Conservation (phyloP, 1,140 invertebrate species). For the Dendroctonus ponderosae region DNA sequence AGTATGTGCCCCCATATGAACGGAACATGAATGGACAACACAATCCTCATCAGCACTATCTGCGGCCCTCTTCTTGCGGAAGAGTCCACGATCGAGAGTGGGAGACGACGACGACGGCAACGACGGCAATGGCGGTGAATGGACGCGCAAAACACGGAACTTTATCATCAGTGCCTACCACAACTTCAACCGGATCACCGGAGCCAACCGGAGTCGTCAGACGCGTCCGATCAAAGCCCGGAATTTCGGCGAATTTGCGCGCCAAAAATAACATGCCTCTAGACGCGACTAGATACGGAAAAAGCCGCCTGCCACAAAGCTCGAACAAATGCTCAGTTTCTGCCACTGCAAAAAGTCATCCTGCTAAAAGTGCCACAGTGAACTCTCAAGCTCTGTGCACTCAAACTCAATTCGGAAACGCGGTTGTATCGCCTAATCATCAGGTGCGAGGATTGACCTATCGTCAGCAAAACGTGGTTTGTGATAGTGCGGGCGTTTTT, state of each 20-base stretch:
- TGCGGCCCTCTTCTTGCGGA: slow-evolving; percentile 38
- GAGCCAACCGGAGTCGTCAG: slow-evolving; percentile 13
- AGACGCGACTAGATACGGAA: slow-evolving; percentile 5
- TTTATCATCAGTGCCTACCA: slow-evolving; percentile 43
- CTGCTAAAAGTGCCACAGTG: background rate
- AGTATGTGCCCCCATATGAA: slow-evolving; percentile 42
- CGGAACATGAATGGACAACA: slow-evolving; percentile 45
- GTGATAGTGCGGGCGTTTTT: slow-evolving; percentile 44
- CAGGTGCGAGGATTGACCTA: slow-evolving; percentile 13
- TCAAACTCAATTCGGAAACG: no score
- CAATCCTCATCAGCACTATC: slow-evolving; percentile 34
- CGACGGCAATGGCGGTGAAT: slow-evolving; percentile 28
- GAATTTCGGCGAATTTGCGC: slow-evolving; percentile 19
- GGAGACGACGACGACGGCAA: slow-evolving; percentile 42
- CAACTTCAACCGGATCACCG: slow-evolving; percentile 36
- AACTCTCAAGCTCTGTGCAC: background rate
- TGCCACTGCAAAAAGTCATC: background rate
- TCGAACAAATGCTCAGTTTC: background rate
- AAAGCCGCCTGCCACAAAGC: slow-evolving; percentile 18
- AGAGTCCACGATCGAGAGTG: slow-evolving; percentile 44
- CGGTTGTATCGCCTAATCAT: slow-evolving; percentile 2
- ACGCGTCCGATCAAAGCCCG: slow-evolving; percentile 5
- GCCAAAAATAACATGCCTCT: slow-evolving; percentile 28
- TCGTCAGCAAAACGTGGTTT: slow-evolving; percentile 24
- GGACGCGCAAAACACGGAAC: slow-evolving; percentile 22